Conservation (phyloP, 1,140 invertebrate species). For the Solen grandis region DNA sequence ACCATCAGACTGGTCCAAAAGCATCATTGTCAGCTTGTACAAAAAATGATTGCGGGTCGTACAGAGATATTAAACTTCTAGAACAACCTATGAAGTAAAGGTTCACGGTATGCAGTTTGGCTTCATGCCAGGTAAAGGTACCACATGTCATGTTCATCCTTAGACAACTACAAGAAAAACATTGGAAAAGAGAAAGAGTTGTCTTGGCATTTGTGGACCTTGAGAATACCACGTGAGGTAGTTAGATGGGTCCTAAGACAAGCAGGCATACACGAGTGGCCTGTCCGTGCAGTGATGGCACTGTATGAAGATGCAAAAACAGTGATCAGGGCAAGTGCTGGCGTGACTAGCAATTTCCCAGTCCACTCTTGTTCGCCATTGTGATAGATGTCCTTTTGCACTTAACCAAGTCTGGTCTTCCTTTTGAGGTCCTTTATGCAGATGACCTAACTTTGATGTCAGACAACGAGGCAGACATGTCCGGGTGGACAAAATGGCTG, state of each 20-base stretch:
- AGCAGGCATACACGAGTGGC: background rate
- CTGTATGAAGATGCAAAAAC: background rate
- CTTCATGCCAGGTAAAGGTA: constrained; percentile 23
- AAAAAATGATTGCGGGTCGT: background rate
- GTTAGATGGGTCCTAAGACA: constrained; percentile 7
- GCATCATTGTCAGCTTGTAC: constrained; percentile 24
- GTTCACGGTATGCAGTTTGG: constrained; percentile 31
- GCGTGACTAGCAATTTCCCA: constrained; percentile 9
- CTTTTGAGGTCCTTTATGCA: constrained; percentile 16
- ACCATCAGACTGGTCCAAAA: constrained; percentile 25
- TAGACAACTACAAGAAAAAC: constrained; percentile 20
- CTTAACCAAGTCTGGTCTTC: background rate
- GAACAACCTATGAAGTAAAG: constrained; percentile 22
- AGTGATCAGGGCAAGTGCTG: background rate
- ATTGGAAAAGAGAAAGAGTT: background rate
- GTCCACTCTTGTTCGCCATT: constrained; percentile 20
- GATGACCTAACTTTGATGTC: constrained; percentile 25
- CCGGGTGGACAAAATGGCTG: constrained; percentile 4
- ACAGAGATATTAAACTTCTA: constrained; percentile 9
- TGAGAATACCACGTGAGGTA: constrained; percentile 12
- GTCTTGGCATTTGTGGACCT: constrained; percentile 6
- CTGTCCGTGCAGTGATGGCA: background rate
- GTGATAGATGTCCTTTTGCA: constrained; percentile 25
- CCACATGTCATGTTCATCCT: constrained; percentile 23
- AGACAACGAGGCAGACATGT: constrained; percentile 1